These are phyloP conservation scores for Drosophila ogumai DNA, from an alignment of 1,140 invertebrate genomes.

Conservation along the genomic window DNA sequence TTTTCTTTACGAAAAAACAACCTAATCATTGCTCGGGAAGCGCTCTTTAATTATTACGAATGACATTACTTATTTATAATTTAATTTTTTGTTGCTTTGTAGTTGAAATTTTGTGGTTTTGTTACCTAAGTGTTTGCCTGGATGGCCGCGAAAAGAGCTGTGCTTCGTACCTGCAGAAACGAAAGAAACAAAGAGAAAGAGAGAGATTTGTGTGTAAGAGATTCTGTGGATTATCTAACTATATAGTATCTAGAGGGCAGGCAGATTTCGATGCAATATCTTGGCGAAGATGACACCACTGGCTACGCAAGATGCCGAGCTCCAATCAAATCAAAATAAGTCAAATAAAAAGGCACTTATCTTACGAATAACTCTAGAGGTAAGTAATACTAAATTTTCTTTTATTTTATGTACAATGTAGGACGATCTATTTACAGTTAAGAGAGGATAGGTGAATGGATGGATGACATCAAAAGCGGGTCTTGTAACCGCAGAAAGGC, in stretches of 20 bases:
- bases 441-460: not conserved
- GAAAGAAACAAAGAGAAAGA: constrained; percentile 67
- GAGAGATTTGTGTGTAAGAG: constrained; percentile 53
- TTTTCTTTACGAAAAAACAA: not conserved
- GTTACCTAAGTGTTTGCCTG: constrained; percentile 85
- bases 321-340: constrained; percentile 19
- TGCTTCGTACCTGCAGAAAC: constrained; percentile 78
- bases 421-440: constrained; percentile 69
- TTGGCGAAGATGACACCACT: constrained; percentile 16
- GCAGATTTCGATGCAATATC: constrained; percentile 26
- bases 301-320: constrained; percentile 14
- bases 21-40: constrained; percentile 16
- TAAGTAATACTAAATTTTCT: constrained; percentile 5
- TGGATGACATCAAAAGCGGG: constrained; percentile 56
- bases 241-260: constrained; percentile 21
- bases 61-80: constrained; percentile 57
- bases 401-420: constrained; percentile 17
- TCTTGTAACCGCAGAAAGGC: constrained; percentile 49
- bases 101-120: constrained; percentile 46
- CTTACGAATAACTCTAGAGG: constrained; percentile 30
- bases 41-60: constrained; percentile 60
- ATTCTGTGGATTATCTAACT: constrained; percentile 16
- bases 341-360: constrained; percentile 32
- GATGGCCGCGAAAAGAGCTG: constrained; percentile 84
- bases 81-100: constrained; percentile 42